Base-by-base conservation (phyloP, 2,888 invertebrate genomes). In the Antheraea assamensis region DNA sequence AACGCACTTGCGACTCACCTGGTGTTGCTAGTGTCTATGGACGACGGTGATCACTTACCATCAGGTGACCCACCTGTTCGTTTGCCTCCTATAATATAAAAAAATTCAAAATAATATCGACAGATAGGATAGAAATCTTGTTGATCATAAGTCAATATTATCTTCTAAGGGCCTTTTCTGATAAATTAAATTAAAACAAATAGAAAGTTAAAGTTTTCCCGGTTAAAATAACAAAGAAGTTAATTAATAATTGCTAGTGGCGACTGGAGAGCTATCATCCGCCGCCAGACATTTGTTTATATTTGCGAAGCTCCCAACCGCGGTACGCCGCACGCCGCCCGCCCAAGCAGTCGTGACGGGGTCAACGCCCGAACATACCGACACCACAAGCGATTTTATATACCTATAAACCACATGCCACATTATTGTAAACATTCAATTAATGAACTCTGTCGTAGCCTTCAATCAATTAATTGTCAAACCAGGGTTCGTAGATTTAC, bases 271-370 rank as follows among this genome's bases (percentile, higher is more conserved):
- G 79, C 79, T 80, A 84, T 83, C 82, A 82, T 83, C 78, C 79
- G 81, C 78, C 79, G 81, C 83, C 82, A 85, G 85, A 84, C 82
- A 83, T 89, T 89, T 91, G 91, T 92, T 91, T 91, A 90, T 85
- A 83, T 90, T 88, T 86, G 83, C 84, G 80, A 81, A 83, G 81
- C 87, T 81, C 80, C 81, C 78, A 78, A 82, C 82, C 79, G 76
- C 74, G 76, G 55, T 66, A 82, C 85, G 85, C 84, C 85, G 86
- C 84, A 87, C 87, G 86, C 82, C 85, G 87, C 85, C 88, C 87
- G 87, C 87, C 87, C 85, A 82, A 80, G 74, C 76, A 80, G 80
- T 78, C 82, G 81, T 79, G 80, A 78, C 80, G 81, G 80, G 91
- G 88, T 92, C 90, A 83, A 85, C 80, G 90, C 85, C 89, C 92